Base-by-base conservation (phyloP, 2,797 vertebrate species). In the Cryptoblepharus egeriae region DNA sequence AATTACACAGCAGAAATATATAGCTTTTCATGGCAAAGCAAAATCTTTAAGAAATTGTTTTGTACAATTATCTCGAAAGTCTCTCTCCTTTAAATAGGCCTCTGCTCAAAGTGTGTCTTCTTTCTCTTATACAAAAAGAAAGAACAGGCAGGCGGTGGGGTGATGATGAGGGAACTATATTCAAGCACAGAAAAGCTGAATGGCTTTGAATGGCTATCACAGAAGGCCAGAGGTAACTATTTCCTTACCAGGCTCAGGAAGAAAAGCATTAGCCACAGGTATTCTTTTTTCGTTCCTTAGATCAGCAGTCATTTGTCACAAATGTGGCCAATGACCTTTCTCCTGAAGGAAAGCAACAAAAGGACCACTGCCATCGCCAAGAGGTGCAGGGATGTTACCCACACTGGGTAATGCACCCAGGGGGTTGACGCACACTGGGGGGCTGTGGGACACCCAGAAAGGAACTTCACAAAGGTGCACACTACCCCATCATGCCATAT, bases 31-130 rank as follows among this genome's bases (percentile, higher is more conserved):
- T 32, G 73, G 69, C 69, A 78, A 77, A 83, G 82, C 69, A 73
- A 78, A 65, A 64, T 42, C 68, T 71, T 49, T 78, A 7, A 78
- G 78, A 78, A 70, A 65, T 63, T 75, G 60, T 57, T 83, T 67
- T 72, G 49, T 78, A 42, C 82, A 83, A 83, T 83, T 78, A 83
- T 42, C 45, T 67, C 11, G 49, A 52, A 82, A 76, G 78, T 73
- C 60, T 73, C 35, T 78, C 55, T 22, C 61, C 49, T 65, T 73
- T 60, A 72, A 72, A n/a, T 26, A 78, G 69, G 60, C 35, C 49
- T 26, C 60, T 64, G 72, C 77, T 78, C 75, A 83, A 9, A 58
- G 61, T 24, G 60, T 71, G 8, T 32, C 2, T 35, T 83, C 75
- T 76, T 79, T 80, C 77, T 45, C 63, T 22, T 79, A 83, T 68